Percentiles rank a stretch among this genome's conserved stretches.
Evolutionary conservation across 2,888 invertebrate genomes (phyloP).

Genomic region (Cerastis leucographa): DNA sequence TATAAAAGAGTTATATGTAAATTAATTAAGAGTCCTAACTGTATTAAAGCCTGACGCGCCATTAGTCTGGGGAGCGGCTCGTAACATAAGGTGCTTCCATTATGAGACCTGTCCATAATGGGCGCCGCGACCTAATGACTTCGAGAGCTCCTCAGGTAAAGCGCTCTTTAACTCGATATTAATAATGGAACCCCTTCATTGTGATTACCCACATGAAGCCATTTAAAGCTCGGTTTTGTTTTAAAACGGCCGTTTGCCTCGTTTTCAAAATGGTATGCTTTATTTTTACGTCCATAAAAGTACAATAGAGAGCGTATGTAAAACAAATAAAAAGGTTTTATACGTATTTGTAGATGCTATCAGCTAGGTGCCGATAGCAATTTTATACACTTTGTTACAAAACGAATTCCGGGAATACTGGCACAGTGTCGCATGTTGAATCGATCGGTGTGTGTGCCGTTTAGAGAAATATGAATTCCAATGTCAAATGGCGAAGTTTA

Average conservation of each 20-base stretch:
- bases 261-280: constrained; percentile 25
- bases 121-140: constrained; percentile 79
- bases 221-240: constrained; percentile 52
- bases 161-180: constrained; percentile 81
- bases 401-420: constrained; percentile 51
- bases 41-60: constrained; percentile 75
- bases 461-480: constrained; percentile 68
- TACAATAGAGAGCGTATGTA: constrained; percentile 26
- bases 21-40: constrained; percentile 80
- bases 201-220: constrained; percentile 63
- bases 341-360: constrained; percentile 46
- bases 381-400: constrained; percentile 56
- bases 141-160: constrained; percentile 80
- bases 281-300: constrained; percentile 19
- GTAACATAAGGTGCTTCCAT: constrained; percentile 81
- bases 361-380: constrained; percentile 38
- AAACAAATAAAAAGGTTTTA: constrained; percentile 47
- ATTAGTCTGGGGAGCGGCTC: constrained; percentile 75
- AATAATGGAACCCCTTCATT: constrained; percentile 78
- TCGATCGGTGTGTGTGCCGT: constrained; percentile 52
- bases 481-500: constrained; percentile 54
- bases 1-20: constrained; percentile 68
- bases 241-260: constrained; percentile 15
- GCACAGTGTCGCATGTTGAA: constrained; percentile 45
- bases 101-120: constrained; percentile 79